Evolutionary conservation across 2,113 vertebrate genomes (phyloP).

Genomic region (Podarcis cretensis): DNA sequence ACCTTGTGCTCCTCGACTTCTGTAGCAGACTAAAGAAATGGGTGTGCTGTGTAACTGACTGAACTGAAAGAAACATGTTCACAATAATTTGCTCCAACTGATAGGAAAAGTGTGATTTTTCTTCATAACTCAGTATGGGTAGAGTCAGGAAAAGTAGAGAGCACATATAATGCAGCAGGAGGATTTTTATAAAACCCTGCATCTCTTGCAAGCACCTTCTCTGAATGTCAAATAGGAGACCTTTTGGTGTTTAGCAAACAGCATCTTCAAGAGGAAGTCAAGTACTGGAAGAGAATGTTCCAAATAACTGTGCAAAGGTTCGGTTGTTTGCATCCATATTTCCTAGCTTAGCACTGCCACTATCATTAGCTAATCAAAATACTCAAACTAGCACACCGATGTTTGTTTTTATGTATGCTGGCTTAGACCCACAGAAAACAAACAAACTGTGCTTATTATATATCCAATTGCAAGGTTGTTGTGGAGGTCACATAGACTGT

Average conservation of each 20-base stretch:
- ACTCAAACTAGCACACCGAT: neutral
- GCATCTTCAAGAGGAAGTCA: neutral
- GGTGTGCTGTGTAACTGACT: neutral
- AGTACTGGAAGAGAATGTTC: neutral
- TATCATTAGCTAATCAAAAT: neutral
- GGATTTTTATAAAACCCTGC: neutral
- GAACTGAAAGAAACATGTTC: neutral
- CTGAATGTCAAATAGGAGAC: neutral
- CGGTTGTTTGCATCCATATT: neutral
- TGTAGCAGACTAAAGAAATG: neutral
- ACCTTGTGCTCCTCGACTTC: neutral
- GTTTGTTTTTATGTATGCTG: neutral
- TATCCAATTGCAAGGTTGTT: neutral
- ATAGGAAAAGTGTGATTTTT: neutral
- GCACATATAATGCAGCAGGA: neutral
- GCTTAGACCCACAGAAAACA: neutral
- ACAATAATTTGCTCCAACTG: neutral
- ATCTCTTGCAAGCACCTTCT: constrained; percentile 11
- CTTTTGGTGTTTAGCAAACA: neutral
- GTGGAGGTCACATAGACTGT: neutral
- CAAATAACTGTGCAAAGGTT: neutral
- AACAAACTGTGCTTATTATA: neutral
- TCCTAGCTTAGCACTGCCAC: neutral
- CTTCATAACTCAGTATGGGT: neutral
- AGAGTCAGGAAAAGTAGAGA: constrained; percentile 13